Percentiles rank a stretch among this genome's conserved stretches.
phyloP scores from a whole-genome alignment of 2,888 invertebrate genomes.

The Thumatha senex region DNA sequence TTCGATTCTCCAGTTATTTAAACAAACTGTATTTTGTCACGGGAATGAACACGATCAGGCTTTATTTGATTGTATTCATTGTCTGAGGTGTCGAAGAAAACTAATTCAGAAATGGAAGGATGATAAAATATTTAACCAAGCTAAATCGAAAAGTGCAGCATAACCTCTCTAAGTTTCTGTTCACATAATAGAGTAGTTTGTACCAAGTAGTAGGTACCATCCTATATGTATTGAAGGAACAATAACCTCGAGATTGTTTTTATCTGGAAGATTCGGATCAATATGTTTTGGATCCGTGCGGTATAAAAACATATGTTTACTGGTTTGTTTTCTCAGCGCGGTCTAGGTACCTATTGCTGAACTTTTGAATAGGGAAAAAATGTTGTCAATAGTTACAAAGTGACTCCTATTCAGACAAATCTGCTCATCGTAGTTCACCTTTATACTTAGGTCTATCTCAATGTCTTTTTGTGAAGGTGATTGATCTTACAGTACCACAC shows the following conservation, averaged over 20 bases:
- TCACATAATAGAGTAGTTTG: conserved; percentile 5
- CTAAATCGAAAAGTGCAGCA: conserved; percentile 4
- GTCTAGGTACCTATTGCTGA: conserved; percentile 2
- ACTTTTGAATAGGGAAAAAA: no score
- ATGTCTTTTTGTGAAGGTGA: no score
- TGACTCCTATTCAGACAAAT: no score
- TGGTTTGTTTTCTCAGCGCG: conserved; percentile 28
- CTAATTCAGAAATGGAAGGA: neutral
- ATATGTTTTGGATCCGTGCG: conserved; percentile 23
- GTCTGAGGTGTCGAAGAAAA: neutral
- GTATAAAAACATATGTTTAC: conserved; percentile 36
- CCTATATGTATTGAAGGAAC: neutral
- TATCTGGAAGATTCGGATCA: conserved; percentile 19
- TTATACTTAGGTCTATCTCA: no score
- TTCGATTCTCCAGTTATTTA: neutral
- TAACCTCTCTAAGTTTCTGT: neutral
- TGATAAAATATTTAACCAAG: neutral
- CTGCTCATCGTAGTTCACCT: no score
- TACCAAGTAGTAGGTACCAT: neutral
- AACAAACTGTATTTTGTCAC: neutral
- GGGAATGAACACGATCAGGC: neutral
- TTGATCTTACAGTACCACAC: no score
- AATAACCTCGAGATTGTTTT: conserved; percentile 18
- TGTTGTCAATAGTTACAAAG: no score
- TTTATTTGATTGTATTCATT: neutral